phyloP scores from a whole-genome alignment of 2,888 invertebrate species.

The Lithodes maja region DNA sequence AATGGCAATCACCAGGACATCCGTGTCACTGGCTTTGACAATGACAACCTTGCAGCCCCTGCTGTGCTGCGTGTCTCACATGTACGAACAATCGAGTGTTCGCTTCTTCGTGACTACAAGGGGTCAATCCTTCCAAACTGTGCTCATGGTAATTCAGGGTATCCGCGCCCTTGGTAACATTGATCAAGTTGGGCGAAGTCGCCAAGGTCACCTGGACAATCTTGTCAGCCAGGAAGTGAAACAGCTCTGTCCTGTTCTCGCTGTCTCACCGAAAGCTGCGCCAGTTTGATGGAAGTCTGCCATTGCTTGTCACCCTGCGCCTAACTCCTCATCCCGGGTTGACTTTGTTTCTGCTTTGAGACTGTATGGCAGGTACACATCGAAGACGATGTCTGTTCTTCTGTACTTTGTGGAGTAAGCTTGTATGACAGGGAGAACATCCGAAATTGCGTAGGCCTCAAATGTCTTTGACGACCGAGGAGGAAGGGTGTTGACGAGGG shows the following conservation, averaged over 20 bases:
- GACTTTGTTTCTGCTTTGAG: neutral
- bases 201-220: neutral
- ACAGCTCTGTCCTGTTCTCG: neutral
- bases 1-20: neutral
- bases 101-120: neutral
- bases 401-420: neutral
- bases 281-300: neutral
- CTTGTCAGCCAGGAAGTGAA: conserved; percentile 11
- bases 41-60: neutral
- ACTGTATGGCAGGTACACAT: neutral
- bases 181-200: neutral
- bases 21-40: neutral
- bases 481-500: neutral
- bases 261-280: neutral
- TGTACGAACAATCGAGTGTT: neutral
- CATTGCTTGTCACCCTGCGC: neutral
- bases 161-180: neutral
- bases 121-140: neutral
- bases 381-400: neutral
- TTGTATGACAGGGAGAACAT: neutral
- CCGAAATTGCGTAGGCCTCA: neutral
- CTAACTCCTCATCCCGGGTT: neutral
- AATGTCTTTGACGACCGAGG: neutral
- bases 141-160: neutral
- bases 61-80: neutral